Conservation (phyloP, 2,113 vertebrate species). For the Isichthys henryi region DNA sequence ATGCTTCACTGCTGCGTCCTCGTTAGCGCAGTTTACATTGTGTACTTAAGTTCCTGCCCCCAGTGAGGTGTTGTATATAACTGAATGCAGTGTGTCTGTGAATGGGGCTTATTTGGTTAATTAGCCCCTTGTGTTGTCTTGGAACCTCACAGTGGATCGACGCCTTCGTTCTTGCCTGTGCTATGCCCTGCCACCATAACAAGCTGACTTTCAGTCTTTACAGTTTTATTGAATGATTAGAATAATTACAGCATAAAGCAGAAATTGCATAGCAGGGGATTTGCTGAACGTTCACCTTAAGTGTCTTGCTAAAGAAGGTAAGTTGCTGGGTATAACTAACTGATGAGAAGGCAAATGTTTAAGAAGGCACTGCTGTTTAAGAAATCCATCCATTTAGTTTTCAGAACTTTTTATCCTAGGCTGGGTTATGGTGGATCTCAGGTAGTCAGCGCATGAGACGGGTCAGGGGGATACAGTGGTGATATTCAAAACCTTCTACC, state of each 20-base stretch:
- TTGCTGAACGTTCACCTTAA: not conserved
- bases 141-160: too few relatives aligned
- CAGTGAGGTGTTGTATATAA: too few relatives aligned
- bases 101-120: too few relatives aligned
- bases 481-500: not conserved
- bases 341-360: not conserved
- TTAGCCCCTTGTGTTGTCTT: too few relatives aligned
- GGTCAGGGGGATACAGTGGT: not conserved
- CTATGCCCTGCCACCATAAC: too few relatives aligned
- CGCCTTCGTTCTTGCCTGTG: too few relatives aligned
- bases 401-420: not conserved
- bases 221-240: not conserved
- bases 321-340: not conserved
- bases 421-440: not conserved
- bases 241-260: not conserved
- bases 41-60: too few relatives aligned
- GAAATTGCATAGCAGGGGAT: not conserved
- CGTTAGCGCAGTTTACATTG: too few relatives aligned
- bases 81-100: too few relatives aligned
- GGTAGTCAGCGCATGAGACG: not conserved
- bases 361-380: not conserved
- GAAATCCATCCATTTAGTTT: not conserved
- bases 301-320: not conserved
- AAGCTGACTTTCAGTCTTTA: not conserved
- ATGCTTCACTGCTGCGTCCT: too few relatives aligned